These are phyloP conservation scores for Frieseomelitta varia DNA, from an alignment of 1,140 invertebrate species.

Conservation along the genomic window DNA sequence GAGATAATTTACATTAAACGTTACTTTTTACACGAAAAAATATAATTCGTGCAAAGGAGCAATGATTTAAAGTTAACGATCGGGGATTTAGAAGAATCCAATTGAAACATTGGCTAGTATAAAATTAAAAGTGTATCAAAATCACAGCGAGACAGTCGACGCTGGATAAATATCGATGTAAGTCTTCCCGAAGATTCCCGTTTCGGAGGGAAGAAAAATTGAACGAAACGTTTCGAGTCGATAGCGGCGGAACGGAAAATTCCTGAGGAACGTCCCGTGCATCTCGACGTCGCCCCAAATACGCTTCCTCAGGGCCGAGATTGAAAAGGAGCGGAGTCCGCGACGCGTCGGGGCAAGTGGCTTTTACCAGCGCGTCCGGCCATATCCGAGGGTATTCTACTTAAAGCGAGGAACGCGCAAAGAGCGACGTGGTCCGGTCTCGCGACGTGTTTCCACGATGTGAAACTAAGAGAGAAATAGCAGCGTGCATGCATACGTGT, in stretches of 20 bases:
- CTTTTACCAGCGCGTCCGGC: conserved; percentile 32
- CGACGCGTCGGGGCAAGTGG: conserved; percentile 11
- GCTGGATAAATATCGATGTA: neutral
- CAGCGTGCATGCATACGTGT: neutral
- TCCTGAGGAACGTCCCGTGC: neutral
- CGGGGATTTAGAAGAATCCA: too few relatives aligned
- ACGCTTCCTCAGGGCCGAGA: neutral
- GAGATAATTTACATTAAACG: too few relatives aligned
- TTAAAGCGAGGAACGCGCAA: conserved; percentile 19
- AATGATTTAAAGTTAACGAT: too few relatives aligned
- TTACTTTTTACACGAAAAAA: too few relatives aligned
- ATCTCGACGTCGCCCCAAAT: neutral
- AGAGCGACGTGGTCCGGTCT: conserved; percentile 5
- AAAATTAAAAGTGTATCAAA: too few relatives aligned
- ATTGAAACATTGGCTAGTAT: too few relatives aligned
- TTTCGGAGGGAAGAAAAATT: neutral
- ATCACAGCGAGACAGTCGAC: too few relatives aligned
- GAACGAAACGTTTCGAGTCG: neutral
- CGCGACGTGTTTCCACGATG: neutral
- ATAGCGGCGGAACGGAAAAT: neutral
- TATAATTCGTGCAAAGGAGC: too few relatives aligned
- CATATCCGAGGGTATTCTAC: conserved; percentile 45
- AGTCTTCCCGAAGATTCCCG: neutral
- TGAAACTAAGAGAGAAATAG: neutral
- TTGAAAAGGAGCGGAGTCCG: conserved; percentile 7